Conservation (phyloP, 2,797 vertebrate species). For the Rhincodon typus region DNA sequence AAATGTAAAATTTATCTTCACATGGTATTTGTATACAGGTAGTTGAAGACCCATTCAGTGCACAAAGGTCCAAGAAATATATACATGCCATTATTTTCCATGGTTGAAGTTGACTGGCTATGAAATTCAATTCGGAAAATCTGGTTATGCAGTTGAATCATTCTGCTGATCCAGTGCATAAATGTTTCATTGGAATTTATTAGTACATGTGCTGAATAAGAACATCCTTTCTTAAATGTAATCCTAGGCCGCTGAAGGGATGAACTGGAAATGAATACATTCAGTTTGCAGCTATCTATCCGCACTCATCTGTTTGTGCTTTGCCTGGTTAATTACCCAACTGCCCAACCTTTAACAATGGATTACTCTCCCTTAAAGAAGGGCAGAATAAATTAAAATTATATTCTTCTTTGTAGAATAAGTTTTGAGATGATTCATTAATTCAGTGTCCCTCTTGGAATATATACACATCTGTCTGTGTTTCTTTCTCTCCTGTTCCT, state of each 20-base stretch:
- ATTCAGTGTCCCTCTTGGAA: neutral
- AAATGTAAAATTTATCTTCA: neutral
- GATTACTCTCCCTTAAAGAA: neutral
- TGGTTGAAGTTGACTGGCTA: neutral
- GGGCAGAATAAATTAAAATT: neutral
- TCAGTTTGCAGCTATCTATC: neutral
- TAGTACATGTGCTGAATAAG: neutral
- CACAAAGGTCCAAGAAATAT: neutral
- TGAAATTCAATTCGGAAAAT: neutral
- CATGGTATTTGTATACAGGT: neutral
- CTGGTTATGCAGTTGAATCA: conserved; percentile 1
- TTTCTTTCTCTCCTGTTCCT: neutral
- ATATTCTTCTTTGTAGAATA: neutral
- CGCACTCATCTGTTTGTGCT: neutral
- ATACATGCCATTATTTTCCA: neutral
- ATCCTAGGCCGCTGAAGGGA: neutral
- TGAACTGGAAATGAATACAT: neutral
- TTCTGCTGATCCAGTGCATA: conserved; percentile 4
- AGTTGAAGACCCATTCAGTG: neutral
- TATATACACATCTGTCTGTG: neutral
- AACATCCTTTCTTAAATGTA: neutral
- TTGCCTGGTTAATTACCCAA: neutral
- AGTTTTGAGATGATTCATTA: neutral
- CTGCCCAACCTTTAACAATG: neutral
- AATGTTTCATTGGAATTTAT: conserved; percentile 18